Evolutionary conservation across 2,888 invertebrate genomes (phyloP).

Genomic region (Eulithis testata): DNA sequence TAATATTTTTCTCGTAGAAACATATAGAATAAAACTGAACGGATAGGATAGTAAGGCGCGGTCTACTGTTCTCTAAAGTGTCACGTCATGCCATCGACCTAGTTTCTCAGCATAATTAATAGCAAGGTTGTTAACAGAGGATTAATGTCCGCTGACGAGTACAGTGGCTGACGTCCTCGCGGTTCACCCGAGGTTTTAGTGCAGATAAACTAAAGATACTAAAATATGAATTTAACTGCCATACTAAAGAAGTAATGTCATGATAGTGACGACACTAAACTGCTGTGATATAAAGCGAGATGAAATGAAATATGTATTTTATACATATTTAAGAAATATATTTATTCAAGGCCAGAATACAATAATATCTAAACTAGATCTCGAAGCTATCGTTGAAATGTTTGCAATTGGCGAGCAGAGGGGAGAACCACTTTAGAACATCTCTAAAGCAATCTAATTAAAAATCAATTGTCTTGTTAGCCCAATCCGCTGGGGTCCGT

Average conservation of each 20-base stretch:
- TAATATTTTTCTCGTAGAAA: too few relatives aligned
- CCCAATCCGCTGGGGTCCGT: conserved; percentile 44
- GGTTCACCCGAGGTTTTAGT: conserved; percentile 10
- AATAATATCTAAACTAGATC: too few relatives aligned
- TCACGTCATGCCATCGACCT: conserved; percentile 36
- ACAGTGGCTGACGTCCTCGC: conserved; percentile 25
- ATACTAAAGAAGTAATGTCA: neutral
- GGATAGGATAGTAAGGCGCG: conserved; percentile 1
- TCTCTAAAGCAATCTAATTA: conserved; percentile 49
- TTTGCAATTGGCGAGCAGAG: conserved; percentile 16
- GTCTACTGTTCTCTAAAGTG: conserved; percentile 13
- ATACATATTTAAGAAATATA: too few relatives aligned
- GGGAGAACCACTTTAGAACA: conserved; percentile 28
- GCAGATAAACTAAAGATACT: conserved; percentile 4
- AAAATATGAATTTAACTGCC: conserved; percentile 1
- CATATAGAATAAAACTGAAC: neutral
- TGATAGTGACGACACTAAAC: neutral
- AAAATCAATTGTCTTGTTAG: conserved; percentile 59
- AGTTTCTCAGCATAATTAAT: conserved; percentile 41
- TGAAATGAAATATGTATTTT: too few relatives aligned
- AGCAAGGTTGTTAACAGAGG: conserved; percentile 36
- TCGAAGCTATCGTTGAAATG: neutral
- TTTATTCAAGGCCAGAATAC: neutral
- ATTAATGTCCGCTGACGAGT: conserved; percentile 35
- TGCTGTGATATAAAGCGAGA: neutral